Percentiles rank a stretch among this genome's conserved stretches.
These are phyloP conservation scores for Brachionichthys hirsutus DNA, from an alignment of 2,113 vertebrate species.

Conservation along the genomic window DNA sequence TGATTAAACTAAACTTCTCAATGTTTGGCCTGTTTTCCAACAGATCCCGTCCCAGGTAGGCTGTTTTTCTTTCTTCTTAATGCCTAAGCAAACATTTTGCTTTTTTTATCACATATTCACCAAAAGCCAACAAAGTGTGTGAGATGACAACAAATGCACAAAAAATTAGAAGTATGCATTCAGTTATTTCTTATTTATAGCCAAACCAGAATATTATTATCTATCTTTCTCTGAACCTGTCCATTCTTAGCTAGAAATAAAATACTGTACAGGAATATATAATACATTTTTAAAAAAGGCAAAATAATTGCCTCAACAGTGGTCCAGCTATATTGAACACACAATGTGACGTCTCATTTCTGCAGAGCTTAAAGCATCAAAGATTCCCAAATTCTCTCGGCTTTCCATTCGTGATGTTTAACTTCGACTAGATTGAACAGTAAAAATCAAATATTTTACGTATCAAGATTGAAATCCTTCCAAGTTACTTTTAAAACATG, in stretches of 20 bases:
- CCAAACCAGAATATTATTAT: background rate
- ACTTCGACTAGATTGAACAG: too few relatives aligned
- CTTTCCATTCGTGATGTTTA: too few relatives aligned
- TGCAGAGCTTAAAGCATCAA: too few relatives aligned
- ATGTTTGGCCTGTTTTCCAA: constrained; percentile 37
- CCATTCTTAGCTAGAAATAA: background rate
- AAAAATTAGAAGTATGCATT: too few relatives aligned
- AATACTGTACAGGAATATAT: background rate
- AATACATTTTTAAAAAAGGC: background rate
- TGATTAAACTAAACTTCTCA: constrained; percentile 13
- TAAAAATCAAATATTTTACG: too few relatives aligned
- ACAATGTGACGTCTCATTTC: background rate
- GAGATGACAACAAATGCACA: constrained; percentile 11
- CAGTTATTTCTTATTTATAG: too few relatives aligned
- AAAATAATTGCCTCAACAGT: background rate
- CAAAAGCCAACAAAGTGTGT: constrained; percentile 47
- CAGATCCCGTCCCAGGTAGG: constrained; percentile 67
- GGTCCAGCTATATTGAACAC: background rate
- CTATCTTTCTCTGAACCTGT: background rate
- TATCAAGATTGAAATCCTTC: too few relatives aligned
- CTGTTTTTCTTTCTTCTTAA: background rate
- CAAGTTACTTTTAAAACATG: too few relatives aligned
- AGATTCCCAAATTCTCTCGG: too few relatives aligned
- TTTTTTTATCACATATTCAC: constrained; percentile 7
- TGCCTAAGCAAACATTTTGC: constrained; percentile 7